phyloP scores from a whole-genome alignment of 2,797 vertebrate genomes.

The Chrysocyon brachyurus region DNA sequence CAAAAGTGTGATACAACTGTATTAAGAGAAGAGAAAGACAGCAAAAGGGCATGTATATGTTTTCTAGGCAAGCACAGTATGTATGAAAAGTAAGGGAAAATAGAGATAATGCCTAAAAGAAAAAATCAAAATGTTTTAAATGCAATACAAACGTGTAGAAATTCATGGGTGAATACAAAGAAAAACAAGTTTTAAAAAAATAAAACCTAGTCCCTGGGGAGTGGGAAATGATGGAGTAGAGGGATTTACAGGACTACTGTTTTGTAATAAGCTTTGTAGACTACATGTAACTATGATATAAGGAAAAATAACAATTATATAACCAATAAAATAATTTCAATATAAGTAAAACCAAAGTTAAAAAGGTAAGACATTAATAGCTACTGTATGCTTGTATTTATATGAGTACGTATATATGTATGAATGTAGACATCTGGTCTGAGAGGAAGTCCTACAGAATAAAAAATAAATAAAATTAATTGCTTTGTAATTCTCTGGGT shows the following conservation, averaged over 20 bases:
- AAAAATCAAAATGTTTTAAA: background rate
- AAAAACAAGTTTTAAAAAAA: background rate
- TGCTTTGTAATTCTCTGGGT: slow-evolving; percentile 81
- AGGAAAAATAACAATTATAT: background rate
- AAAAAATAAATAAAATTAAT: background rate
- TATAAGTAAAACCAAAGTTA: background rate
- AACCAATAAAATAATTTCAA: background rate
- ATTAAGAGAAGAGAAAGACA: background rate
- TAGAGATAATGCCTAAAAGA: background rate
- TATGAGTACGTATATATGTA: background rate
- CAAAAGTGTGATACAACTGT: background rate
- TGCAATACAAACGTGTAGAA: background rate
- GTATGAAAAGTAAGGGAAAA: background rate
- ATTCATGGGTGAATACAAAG: background rate
- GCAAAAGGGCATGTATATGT: background rate
- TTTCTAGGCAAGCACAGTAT: background rate
- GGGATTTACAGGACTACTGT: background rate
- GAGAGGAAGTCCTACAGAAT: background rate
- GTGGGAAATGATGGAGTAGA: background rate
- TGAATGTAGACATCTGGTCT: background rate
- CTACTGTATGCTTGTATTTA: background rate
- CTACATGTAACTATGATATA: background rate
- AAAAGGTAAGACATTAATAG: background rate
- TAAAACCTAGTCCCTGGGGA: background rate
- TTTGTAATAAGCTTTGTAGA: background rate